phyloP scores from a whole-genome alignment of 2,797 vertebrate species.

The Apodemus agrarius region DNA sequence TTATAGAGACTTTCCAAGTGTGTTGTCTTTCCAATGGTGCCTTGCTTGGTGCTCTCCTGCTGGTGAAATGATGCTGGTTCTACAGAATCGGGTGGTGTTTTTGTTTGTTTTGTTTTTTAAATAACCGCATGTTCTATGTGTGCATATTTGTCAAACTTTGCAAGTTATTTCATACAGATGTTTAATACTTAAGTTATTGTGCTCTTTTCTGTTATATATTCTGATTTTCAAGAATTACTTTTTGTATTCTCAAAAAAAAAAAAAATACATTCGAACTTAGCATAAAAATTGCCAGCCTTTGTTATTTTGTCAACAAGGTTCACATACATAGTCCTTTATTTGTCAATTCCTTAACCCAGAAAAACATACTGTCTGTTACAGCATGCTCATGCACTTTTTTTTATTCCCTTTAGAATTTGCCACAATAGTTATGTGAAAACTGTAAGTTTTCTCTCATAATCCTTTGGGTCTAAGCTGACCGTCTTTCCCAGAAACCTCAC shows the following conservation, averaged over 20 bases:
- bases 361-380: conserved; percentile 75
- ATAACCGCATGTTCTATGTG: conserved; percentile 86
- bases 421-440: conserved; percentile 71
- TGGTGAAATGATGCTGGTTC: conserved; percentile 89
- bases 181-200: conserved; percentile 90
- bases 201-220: conserved; percentile 87
- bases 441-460: conserved; percentile 68
- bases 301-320: conserved; percentile 84
- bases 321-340: conserved; percentile 75
- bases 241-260: conserved; percentile 83
- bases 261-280: conserved; percentile 88
- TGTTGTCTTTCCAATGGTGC: conserved; percentile 93
- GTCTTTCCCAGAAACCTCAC: conserved; percentile 56
- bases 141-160: conserved; percentile 86
- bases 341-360: conserved; percentile 80
- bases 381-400: conserved; percentile 72
- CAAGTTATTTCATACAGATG: conserved; percentile 86
- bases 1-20: conserved; percentile 90
- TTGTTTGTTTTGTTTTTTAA: conserved; percentile 70
- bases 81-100: conserved; percentile 88
- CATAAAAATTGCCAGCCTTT: conserved; percentile 87
- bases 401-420: conserved; percentile 66
- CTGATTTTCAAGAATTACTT: conserved; percentile 86
- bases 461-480: conserved; percentile 79
- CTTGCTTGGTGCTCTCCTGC: conserved; percentile 93